Percentiles rank a stretch among this genome's conserved stretches.
phyloP scores from a whole-genome alignment of 2,888 invertebrate species.

The Ptilodon capucinus region DNA sequence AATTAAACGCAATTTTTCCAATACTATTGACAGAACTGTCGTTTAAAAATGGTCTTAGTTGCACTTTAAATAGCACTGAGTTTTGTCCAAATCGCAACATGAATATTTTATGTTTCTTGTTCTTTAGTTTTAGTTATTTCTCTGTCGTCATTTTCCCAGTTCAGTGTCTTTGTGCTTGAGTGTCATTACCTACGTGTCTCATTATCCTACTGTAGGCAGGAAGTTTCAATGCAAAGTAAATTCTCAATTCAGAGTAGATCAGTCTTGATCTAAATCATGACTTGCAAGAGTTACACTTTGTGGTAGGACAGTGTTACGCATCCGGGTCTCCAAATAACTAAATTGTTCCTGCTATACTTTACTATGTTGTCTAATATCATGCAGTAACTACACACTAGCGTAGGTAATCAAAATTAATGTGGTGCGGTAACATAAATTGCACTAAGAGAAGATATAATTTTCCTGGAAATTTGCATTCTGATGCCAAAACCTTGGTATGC shows the following conservation, averaged over 20 bases:
- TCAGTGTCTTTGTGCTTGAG: background rate
- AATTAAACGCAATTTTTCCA: conserved; percentile 12
- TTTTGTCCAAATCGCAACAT: background rate
- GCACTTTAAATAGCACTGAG: background rate
- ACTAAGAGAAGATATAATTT: background rate
- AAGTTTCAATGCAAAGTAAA: background rate
- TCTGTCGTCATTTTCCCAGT: background rate
- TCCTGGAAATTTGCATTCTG: conserved; percentile 8
- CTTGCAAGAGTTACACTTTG: conserved; percentile 3
- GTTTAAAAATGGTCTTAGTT: background rate
- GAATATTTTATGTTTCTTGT: no score
- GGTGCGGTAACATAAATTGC: background rate
- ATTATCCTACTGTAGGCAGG: background rate
- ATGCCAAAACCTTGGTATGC: conserved; percentile 18
- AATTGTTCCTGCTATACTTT: conserved; percentile 4
- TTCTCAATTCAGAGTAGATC: background rate
- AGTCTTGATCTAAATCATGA: conserved; percentile 5
- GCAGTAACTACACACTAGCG: conserved; percentile 6
- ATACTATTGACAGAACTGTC: background rate
- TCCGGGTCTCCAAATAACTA: conserved; percentile 14
- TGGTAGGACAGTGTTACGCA: conserved; percentile 11
- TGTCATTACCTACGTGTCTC: background rate
- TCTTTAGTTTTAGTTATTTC: no score
- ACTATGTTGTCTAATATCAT: conserved; percentile 14
- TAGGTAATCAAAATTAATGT: conserved; percentile 13